These are phyloP conservation scores for Netelia virgata DNA, from an alignment of 2,888 invertebrate species.

Conservation along the genomic window DNA sequence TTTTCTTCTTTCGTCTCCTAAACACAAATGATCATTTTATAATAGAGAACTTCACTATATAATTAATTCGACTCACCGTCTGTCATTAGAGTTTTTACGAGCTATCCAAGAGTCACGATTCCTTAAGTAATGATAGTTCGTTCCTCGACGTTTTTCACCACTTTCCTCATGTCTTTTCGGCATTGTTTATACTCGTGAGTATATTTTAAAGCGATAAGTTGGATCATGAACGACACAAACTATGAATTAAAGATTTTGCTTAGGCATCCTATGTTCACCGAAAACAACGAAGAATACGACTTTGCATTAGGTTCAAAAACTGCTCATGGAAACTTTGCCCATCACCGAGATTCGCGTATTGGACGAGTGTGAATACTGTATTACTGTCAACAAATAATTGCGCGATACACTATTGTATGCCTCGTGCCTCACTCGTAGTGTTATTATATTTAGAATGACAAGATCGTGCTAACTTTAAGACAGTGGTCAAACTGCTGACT, in stretches of 20 bases:
- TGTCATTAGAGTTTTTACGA: constrained; percentile 29
- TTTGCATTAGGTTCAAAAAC: too few relatives aligned
- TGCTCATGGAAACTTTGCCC: too few relatives aligned
- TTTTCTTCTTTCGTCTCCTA: constrained; percentile 41
- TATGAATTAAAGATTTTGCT: neutral
- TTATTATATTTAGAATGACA: neutral
- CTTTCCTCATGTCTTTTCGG: neutral
- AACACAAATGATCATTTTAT: neutral
- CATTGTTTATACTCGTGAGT: neutral
- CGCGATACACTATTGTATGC: too few relatives aligned
- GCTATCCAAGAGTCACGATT: constrained; percentile 8
- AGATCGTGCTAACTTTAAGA: too few relatives aligned
- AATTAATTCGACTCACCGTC: constrained; percentile 29
- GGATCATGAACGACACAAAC: neutral
- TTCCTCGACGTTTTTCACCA: constrained; percentile 8
- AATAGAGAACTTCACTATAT: neutral
- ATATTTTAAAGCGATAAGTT: neutral
- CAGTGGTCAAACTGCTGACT: too few relatives aligned
- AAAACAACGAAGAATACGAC: too few relatives aligned
- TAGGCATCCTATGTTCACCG: neutral
- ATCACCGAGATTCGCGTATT: too few relatives aligned
- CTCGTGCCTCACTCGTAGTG: neutral
- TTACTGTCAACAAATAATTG: too few relatives aligned
- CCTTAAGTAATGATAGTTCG: neutral
- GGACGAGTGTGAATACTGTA: too few relatives aligned